Conservation (phyloP, 2,888 invertebrate species). For the Lutraria lutraria region DNA sequence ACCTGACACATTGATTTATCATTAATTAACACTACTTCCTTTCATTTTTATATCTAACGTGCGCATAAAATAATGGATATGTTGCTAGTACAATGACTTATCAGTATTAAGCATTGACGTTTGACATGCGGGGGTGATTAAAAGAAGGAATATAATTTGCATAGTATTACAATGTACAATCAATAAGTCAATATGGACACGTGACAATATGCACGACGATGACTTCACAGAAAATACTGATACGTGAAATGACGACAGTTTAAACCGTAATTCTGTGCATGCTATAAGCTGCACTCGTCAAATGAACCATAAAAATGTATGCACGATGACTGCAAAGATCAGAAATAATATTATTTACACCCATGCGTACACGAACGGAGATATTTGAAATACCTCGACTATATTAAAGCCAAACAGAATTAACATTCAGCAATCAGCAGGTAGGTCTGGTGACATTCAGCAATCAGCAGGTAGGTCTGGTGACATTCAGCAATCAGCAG, state of each 20-base stretch:
- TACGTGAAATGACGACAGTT: conserved; percentile 4
- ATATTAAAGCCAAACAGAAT: too few species aligned
- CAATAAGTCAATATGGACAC: not conserved
- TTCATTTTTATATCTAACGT: not conserved
- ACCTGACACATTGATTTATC: not conserved
- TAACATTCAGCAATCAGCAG: too few species aligned
- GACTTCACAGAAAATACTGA: not conserved
- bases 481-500: too few species aligned
- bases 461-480: too few species aligned
- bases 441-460: too few species aligned
- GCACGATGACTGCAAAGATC: not conserved
- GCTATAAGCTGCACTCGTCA: not conserved
- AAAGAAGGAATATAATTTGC: not conserved
- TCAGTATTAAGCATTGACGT: not conserved
- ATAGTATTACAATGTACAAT: not conserved
- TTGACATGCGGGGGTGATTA: conserved; percentile 13
- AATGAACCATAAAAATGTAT: not conserved
- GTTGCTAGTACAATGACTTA: not conserved
- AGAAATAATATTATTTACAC: not conserved
- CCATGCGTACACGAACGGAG: too few species aligned
- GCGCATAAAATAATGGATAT: not conserved
- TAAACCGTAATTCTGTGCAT: not conserved
- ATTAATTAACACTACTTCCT: not conserved
- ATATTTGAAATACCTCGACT: too few species aligned
- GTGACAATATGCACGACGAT: not conserved